Evolutionary conservation across 2,888 invertebrate species (phyloP).

Genomic region (Nasonovia ribisnigri): DNA sequence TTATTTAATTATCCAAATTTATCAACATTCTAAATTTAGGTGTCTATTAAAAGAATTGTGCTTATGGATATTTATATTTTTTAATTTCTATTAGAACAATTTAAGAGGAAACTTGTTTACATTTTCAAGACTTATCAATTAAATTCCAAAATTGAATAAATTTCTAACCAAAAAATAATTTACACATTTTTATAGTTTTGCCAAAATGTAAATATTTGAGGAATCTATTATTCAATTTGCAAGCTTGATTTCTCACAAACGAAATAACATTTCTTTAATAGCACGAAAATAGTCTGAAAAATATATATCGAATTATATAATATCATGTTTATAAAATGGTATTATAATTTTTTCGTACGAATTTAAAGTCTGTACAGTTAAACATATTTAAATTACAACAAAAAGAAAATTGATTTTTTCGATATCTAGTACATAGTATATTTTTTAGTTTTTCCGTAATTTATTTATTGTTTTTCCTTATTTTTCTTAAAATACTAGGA

Average conservation of each 20-base stretch:
- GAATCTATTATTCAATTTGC: neutral
- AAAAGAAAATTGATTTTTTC: neutral
- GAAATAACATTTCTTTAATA: neutral
- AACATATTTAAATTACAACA: neutral
- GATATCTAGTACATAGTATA: neutral
- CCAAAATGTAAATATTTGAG: no score
- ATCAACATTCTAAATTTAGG: neutral
- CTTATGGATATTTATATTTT: no score
- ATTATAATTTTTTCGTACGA: neutral
- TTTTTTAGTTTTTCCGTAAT: neutral
- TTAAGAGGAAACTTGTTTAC: neutral
- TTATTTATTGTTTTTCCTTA: neutral
- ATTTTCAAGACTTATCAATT: neutral
- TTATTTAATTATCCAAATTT: no score
- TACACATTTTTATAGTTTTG: neutral
- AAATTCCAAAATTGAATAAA: neutral
- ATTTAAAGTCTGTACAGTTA: neutral
- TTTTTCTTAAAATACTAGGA: neutral
- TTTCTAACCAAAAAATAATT: neutral
- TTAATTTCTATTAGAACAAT: neutral
- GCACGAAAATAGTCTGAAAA: neutral
- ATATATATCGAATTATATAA: neutral
- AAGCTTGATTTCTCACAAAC: neutral
- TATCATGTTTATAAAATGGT: neutral
- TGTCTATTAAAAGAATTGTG: neutral